phyloP scores from a whole-genome alignment of 2,888 invertebrate species.

The Ennomos fuscantarius region DNA sequence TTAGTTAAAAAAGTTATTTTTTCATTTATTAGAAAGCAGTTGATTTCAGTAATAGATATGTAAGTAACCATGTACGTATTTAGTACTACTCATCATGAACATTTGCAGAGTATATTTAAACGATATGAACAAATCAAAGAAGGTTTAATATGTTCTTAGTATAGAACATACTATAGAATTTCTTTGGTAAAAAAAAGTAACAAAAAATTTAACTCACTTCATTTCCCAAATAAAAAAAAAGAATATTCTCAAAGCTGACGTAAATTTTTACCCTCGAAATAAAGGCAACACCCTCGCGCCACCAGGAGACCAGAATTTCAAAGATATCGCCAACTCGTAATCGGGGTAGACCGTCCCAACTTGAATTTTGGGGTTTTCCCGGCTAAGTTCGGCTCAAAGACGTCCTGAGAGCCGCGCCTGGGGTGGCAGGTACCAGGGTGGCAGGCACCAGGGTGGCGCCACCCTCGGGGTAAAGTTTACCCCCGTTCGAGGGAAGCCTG shows the following conservation, averaged over 20 bases:
- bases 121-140: no score
- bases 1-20: no score
- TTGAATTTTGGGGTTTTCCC: conserved; percentile 83
- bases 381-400: conserved; percentile 81
- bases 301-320: conserved; percentile 77
- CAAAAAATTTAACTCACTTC: no score
- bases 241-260: conserved; percentile 2
- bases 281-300: conserved; percentile 27
- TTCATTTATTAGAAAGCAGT: no score
- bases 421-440: conserved; percentile 56
- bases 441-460: conserved; percentile 67
- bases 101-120: no score
- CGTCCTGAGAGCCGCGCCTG: conserved; percentile 80
- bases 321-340: conserved; percentile 81
- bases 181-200: no score
- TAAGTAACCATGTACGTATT: no score
- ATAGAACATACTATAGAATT: no score
- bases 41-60: no score
- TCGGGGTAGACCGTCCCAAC: conserved; percentile 70
- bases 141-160: no score
- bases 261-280: conserved; percentile 27
- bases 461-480: conserved; percentile 79
- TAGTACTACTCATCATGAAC: no score
- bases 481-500: conserved; percentile 63
- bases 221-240: no score